These are phyloP conservation scores for Caenorhabditis plicata DNA, from an alignment of 2,888 invertebrate species.

Conservation along the genomic window DNA sequence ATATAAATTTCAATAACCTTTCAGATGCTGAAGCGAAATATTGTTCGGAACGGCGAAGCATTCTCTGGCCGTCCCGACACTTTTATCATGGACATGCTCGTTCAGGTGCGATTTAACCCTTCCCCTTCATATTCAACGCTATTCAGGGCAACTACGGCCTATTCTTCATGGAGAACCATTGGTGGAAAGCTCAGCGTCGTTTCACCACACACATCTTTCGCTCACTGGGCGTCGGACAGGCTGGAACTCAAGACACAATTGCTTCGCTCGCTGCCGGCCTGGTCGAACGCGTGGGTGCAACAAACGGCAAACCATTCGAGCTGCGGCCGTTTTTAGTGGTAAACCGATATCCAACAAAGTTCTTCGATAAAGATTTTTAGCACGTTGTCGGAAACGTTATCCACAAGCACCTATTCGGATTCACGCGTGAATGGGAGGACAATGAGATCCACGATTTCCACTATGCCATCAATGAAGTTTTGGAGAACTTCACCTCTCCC, in stretches of 20 bases:
- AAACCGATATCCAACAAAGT: conserved; percentile 1
- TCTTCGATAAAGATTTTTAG: conserved; percentile 5
- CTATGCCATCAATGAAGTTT: conserved; percentile 29
- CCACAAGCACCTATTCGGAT: conserved; percentile 39
- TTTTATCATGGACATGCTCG: conserved; percentile 38
- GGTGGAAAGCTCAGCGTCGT: conserved; percentile 40
- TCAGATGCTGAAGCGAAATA: conserved; percentile 30
- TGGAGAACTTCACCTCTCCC: conserved; percentile 39
- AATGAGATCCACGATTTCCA: conserved; percentile 40
- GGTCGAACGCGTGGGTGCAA: conserved; percentile 17
- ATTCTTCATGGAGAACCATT: conserved; percentile 41
- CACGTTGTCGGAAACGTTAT: conserved; percentile 45
- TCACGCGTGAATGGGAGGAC: conserved; percentile 33
- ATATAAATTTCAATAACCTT: too few species aligned
- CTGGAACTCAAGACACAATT: conserved; percentile 32
- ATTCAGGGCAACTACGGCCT: conserved; percentile 36
- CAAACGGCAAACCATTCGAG: conserved; percentile 23
- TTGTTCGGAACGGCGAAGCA: conserved; percentile 36
- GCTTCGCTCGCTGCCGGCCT: conserved; percentile 27
- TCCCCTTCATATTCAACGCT: too few species aligned
- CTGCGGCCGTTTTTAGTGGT: conserved; percentile 32
- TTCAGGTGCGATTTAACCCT: conserved; percentile 21
- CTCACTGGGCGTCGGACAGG: conserved; percentile 38
- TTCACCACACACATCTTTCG: conserved; percentile 41
- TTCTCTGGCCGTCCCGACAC: conserved; percentile 38